A percentile compares a stretch with the other conserved stretches of the same genome.
Conservation (phyloP, 1,140 invertebrate genomes). For the Phocides pigmalion region DNA sequence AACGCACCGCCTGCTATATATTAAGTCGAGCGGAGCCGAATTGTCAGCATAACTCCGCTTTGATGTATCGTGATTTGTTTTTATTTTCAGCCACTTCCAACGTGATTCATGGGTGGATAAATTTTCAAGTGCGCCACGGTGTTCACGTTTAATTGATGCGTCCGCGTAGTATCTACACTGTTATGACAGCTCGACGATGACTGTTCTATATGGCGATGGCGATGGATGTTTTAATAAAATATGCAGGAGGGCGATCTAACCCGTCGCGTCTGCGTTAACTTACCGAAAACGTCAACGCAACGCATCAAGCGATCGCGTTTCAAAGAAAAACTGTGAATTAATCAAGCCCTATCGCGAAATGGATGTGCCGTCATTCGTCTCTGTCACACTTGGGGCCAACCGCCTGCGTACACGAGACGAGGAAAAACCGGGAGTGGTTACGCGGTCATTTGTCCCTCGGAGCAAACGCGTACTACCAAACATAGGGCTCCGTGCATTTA, state of each 20-base stretch:
- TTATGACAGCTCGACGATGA: constrained; percentile 62
- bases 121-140: constrained; percentile 67
- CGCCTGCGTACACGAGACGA: constrained; percentile 52
- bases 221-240: constrained; percentile 19
- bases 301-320: constrained; percentile 60
- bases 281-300: constrained; percentile 64
- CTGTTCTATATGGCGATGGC: constrained; percentile 30
- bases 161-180: constrained; percentile 61
- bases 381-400: constrained; percentile 53
- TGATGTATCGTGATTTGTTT: constrained; percentile 81
- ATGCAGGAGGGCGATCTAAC: neutral
- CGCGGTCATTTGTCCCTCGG: constrained; percentile 68
- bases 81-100: constrained; percentile 74
- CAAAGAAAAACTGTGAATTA: constrained; percentile 79
- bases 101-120: constrained; percentile 77
- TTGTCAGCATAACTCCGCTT: constrained; percentile 81
- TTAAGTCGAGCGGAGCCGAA: constrained; percentile 74
- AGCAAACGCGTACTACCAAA: constrained; percentile 56
- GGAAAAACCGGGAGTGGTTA: constrained; percentile 66
- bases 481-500: constrained; percentile 45
- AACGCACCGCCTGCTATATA: constrained; percentile 79
- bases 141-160: constrained; percentile 69
- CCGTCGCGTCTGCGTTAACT: constrained; percentile 36
- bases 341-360: constrained; percentile 66
- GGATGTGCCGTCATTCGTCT: constrained; percentile 63